Conservation (phyloP, 30 jellyfish, hydroid and myxozoan genomes). For the Turritopsis dohrnii region DNA sequence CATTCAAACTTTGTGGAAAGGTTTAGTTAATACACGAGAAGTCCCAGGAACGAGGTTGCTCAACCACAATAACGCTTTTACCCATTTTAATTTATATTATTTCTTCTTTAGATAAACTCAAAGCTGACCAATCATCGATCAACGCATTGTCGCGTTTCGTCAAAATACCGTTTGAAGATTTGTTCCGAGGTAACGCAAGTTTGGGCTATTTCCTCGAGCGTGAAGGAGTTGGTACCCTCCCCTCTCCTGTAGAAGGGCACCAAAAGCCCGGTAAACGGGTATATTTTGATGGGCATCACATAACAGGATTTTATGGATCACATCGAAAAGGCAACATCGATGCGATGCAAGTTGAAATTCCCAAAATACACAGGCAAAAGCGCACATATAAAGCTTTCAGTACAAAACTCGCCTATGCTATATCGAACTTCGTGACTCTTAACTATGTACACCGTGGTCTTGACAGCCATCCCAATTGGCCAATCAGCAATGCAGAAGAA, state of each 20-base stretch:
- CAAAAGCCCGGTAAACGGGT: neutral
- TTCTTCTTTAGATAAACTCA: neutral
- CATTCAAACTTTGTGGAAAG: no score
- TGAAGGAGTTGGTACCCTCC: constrained; percentile 2
- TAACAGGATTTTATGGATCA: constrained; percentile 15
- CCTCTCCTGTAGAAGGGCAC: constrained; percentile 7
- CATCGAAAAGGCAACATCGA: neutral
- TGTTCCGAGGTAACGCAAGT: constrained; percentile 4
- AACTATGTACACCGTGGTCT: constrained; percentile 15
- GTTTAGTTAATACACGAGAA: no score
- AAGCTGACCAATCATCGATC: constrained; percentile 22
- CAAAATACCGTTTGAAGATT: constrained; percentile 2
- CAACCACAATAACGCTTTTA: neutral
- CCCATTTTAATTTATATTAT: neutral
- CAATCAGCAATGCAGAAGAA: neutral
- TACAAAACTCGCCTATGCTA: neutral
- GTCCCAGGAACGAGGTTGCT: no score
- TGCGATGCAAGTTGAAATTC: constrained; percentile 7
- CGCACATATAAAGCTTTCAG: neutral
- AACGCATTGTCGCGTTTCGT: neutral
- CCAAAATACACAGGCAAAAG: neutral
- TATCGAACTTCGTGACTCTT: neutral
- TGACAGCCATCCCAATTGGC: neutral
- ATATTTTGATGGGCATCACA: constrained; percentile 9
- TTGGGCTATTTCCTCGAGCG: constrained; percentile 4